Conservation (phyloP, 2,113 vertebrate species). For the Hemibagrus wyckioides region DNA sequence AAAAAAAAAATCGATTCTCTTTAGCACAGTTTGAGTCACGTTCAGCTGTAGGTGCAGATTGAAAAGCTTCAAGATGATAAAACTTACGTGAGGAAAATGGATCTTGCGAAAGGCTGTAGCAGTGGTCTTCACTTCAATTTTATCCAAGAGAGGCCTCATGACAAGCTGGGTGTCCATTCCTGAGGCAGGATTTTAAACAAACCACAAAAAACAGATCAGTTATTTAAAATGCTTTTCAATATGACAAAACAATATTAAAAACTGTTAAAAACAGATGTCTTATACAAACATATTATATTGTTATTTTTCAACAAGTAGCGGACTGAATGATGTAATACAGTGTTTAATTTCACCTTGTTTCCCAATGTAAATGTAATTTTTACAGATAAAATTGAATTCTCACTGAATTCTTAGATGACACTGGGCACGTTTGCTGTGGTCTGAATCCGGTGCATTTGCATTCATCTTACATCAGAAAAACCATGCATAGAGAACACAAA, state of each 20-base stretch:
- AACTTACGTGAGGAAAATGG: constrained; percentile 88
- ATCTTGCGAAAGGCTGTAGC: constrained; percentile 81
- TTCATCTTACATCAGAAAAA: too few species aligned
- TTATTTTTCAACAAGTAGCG: not conserved
- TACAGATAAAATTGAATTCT: not conserved
- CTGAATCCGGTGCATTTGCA: too few species aligned
- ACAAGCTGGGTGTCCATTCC: constrained; percentile 91
- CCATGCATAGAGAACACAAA: too few species aligned
- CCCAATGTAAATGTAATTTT: not conserved
- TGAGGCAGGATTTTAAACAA: constrained; percentile 52
- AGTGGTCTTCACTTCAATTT: constrained; percentile 77
- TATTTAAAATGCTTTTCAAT: not conserved
- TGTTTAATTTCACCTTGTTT: not conserved
- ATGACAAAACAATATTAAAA: not conserved
- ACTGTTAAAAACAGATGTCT: not conserved
- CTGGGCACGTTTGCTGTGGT: too few species aligned
- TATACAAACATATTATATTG: not conserved
- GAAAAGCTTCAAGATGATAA: not conserved
- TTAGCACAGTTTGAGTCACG: not conserved
- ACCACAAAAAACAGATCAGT: not conserved
- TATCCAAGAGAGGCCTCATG: constrained; percentile 90
- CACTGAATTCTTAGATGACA: not conserved
- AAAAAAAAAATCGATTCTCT: not conserved
- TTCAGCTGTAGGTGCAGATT: not conserved
- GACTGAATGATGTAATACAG: not conserved